A percentile compares a stretch with the other conserved stretches of the same genome.
phyloP scores from a whole-genome alignment of 2,797 vertebrate genomes.

The Ambastaia sidthimunki region DNA sequence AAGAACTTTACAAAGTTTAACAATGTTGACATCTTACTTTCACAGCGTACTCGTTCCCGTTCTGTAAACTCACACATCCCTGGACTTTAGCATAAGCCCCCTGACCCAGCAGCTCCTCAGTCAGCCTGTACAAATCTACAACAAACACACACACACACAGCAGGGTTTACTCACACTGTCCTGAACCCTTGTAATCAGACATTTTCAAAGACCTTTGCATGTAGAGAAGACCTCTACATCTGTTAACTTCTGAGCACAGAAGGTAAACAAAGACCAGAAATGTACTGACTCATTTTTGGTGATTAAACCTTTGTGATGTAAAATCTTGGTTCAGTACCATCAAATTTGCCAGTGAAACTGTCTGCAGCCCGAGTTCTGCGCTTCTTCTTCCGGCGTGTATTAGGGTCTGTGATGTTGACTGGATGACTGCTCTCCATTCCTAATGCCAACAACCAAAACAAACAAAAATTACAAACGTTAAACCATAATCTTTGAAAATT shows the following conservation, averaged over 20 bases:
- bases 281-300: not conserved
- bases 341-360: slow-evolving; percentile 86
- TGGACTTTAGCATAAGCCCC: slow-evolving; percentile 96
- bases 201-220: too few relatives aligned
- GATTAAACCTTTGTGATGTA: not conserved
- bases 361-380: slow-evolving; percentile 85
- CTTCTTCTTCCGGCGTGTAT: slow-evolving; percentile 90
- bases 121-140: slow-evolving; percentile 91
- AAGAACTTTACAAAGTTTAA: not conserved
- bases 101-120: slow-evolving; percentile 91
- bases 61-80: slow-evolving; percentile 90
- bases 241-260: too few relatives aligned
- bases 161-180: slow-evolving; percentile 6
- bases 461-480: not conserved
- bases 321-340: slow-evolving; percentile 82
- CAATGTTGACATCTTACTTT: slow-evolving; percentile 77
- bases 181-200: not conserved
- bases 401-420: slow-evolving; percentile 82
- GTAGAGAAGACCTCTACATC: too few relatives aligned
- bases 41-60: slow-evolving; percentile 91
- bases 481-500: not conserved
- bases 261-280: not conserved
- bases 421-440: slow-evolving; percentile 89
- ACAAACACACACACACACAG: slow-evolving; percentile 34
- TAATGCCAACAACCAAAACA: slow-evolving; percentile 62